Conservation (phyloP, 1,140 invertebrate genomes). For the Rhysida immarginata region DNA sequence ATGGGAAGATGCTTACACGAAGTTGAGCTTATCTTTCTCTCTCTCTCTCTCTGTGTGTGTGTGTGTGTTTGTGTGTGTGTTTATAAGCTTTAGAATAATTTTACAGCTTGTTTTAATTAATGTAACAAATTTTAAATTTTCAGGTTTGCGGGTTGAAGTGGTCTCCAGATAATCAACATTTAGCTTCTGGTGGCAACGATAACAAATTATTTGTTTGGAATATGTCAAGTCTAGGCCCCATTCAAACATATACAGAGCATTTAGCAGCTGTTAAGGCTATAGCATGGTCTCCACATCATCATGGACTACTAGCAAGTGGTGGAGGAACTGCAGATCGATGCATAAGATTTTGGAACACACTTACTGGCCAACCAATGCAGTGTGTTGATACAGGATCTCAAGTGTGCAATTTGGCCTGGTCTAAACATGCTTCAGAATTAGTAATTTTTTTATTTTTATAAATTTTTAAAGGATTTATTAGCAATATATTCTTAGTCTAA, state of each 20-base stretch:
- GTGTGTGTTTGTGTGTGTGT: too few relatives aligned
- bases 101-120: slow-evolving; percentile 8
- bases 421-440: slow-evolving; percentile 93
- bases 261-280: slow-evolving; percentile 97
- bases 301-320: slow-evolving; percentile 90
- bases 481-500: too few relatives aligned
- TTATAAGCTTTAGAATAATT: too few relatives aligned
- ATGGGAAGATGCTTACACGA: too few relatives aligned
- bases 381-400: slow-evolving; percentile 96
- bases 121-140: slow-evolving; percentile 13
- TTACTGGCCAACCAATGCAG: slow-evolving; percentile 98
- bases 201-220: slow-evolving; percentile 98
- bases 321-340: slow-evolving; percentile 97
- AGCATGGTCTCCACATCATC: slow-evolving; percentile 98
- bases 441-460: slow-evolving; percentile 36
- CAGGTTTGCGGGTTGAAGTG: slow-evolving; percentile 91
- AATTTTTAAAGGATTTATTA: too few relatives aligned
- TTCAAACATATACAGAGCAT: slow-evolving; percentile 95
- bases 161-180: slow-evolving; percentile 96
- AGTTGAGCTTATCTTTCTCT: too few relatives aligned
- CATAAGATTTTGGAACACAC: slow-evolving; percentile 97
- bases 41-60: too few relatives aligned
- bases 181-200: slow-evolving; percentile 98
- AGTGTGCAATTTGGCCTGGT: slow-evolving; percentile 99
- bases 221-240: slow-evolving; percentile 65